Base-by-base conservation (phyloP, 1,140 invertebrate species). In the Magallana ariakensis region DNA sequence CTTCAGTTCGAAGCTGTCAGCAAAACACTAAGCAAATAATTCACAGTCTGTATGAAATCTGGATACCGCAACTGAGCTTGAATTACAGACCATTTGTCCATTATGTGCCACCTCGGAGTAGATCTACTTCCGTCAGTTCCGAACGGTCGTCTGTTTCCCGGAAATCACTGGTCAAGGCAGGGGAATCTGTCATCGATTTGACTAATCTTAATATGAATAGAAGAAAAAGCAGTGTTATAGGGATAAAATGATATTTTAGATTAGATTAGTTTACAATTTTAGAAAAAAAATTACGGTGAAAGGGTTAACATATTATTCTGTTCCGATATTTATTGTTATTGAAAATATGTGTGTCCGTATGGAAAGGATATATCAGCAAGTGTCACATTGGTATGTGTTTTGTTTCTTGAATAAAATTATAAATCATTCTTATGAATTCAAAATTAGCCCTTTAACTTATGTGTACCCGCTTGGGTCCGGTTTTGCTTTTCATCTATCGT, bases 11-110 rank as follows among this genome's bases (percentile, higher is more conserved):
- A 11, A 75, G 22, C 15, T 75, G 66, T 26, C 66, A 75, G 33
- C 66, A 75, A 26, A 75, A 75, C 66, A 75, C 66, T 26, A 75
- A 75, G 66, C 66, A 75, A 75, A 75, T 75, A 13, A 75, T 75
- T 13, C 66, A 75, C 15, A 75, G 66, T 75, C 33, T 75, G 22
- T 75, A 75, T 26, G 66, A 75, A 75, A 75, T 75, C 33, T 75
- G 66, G 66, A 75, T 75, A 19, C 66, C 66, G 11, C 66, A 75
- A 26, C 66, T 75, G 22, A 75, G 66, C 22, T 33, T 75, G 66
- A 75, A 75, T 13, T 75, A 75, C 22, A 75, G 66, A 75, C 66
- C 66, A 26, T 75, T 75, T 13, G 66, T 75, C 66, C 66, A 75
- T 10, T 75, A 75, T 33, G 66, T 75, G 66, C 66, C 22, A 13